Evolutionary conservation across 2,888 invertebrate species (phyloP), one percentile per base, ranked within the genome.

Genomic region (Gonocerus acuteangulatus): DNA sequence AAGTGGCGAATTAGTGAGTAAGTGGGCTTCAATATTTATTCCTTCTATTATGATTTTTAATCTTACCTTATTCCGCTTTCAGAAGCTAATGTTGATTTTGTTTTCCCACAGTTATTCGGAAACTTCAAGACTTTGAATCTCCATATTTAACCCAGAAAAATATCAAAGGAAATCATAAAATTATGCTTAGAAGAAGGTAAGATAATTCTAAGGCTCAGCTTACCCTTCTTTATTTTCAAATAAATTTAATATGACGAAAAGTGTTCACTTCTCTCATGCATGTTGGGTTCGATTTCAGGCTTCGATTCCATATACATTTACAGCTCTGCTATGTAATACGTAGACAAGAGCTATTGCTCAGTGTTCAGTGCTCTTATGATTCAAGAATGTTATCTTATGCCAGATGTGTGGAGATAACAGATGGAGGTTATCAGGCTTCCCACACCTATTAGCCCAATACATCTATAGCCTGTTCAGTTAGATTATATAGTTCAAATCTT

Each of bases 91-190:
- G 11, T 57, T n/a, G 7, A 54, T n/a, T n/a, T 57, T 16, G 34
- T 52, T 21, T 63, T 45, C 78, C 83, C 71, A 78, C 82, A 77
- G 84, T 94, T 70, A 77, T 95, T 65, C 83, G 95, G 68, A 91
- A 90, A 74, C 78, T 99, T 67, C 91, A 95, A 77, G 90, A 96
- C 74, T 97, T 95, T 79, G 97, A 99, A 80, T 92, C 95, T 67
- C 96, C 97, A 1, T 91, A 87, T 76, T 88, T 96, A 76, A 93
- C 95, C 58, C 85, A 90, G 69, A 87, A 87, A 73, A 84, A 86
- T 74, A 82, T 87, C 62, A 83, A 84, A 65, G 85, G 84, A 67
- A 83, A 84, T 45, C 76, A 79, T 72, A 86, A 85, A 77, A 84
- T 96, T 74, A 85, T 93, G 67, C 78, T 95, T 67, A 82, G 92